Evolutionary conservation across 2,888 invertebrate genomes (phyloP).

Genomic region (Tipula lateralis): DNA sequence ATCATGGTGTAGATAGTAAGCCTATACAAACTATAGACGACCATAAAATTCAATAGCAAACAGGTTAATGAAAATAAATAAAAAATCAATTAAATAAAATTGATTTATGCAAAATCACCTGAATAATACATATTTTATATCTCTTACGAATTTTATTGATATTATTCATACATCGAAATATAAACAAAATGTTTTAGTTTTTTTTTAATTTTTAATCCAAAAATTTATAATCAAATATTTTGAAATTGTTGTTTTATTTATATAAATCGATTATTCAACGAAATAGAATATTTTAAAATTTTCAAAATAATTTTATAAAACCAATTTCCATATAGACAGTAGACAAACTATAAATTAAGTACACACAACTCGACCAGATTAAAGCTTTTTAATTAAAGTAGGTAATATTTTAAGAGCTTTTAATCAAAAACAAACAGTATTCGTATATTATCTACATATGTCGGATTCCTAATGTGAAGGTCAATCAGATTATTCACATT

Average conservation of each 20-base stretch:
- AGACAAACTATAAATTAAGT: neutral
- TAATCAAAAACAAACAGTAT: neutral
- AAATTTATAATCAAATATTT: neutral
- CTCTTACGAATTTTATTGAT: neutral
- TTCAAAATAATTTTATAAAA: neutral
- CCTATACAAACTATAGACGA: too few relatives aligned
- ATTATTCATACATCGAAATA: neutral
- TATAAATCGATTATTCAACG: neutral
- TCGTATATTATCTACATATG: neutral
- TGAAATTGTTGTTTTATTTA: neutral
- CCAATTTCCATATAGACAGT: neutral
- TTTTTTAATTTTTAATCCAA: neutral
- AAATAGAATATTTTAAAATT: neutral
- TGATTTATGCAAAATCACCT: conserved; percentile 19
- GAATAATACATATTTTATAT: neutral
- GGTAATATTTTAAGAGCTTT: conserved; percentile 14
- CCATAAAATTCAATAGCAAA: neutral
- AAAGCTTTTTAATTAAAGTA: neutral
- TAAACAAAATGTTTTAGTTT: neutral
- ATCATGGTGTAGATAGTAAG: neutral
- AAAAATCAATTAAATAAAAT: neutral
- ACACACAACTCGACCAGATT: neutral
- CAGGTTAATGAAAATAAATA: neutral
- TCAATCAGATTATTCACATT: neutral
- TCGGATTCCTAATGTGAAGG: neutral